A percentile compares a stretch with the other conserved stretches of the same genome.
These are phyloP conservation scores for Anser brachyrhynchus DNA, from an alignment of 2,113 vertebrate species.

Conservation along the genomic window DNA sequence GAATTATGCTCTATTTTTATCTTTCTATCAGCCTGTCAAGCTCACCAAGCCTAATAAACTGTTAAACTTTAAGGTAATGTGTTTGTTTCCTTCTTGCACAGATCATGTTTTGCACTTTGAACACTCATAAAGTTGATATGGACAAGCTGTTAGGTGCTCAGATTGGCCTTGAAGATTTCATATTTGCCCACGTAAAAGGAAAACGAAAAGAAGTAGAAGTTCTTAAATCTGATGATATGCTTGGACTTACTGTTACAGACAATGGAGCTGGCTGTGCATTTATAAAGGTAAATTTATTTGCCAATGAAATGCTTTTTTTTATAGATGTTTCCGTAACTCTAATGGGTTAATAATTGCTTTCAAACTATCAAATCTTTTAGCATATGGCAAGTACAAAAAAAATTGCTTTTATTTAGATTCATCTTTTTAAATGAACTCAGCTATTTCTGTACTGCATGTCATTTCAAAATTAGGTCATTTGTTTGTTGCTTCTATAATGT, in stretches of 20 bases:
- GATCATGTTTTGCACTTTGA: slow-evolving; percentile 97
- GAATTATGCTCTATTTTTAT: background rate
- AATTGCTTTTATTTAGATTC: background rate
- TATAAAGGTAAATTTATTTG: slow-evolving; percentile 87
- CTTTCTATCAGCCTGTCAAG: background rate
- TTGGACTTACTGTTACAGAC: slow-evolving; percentile 96
- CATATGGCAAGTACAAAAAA: background rate
- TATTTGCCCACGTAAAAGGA: slow-evolving; percentile 95
- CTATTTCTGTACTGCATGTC: slow-evolving; percentile 3
- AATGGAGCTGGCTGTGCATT: slow-evolving; percentile 91
- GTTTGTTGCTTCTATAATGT: background rate
- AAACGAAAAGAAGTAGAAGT: slow-evolving; percentile 90
- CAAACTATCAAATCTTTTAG: background rate
- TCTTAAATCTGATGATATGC: slow-evolving; percentile 87
- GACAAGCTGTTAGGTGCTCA: slow-evolving; percentile 92
- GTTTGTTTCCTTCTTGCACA: slow-evolving; percentile 64
- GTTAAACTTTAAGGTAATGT: background rate
- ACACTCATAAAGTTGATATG: slow-evolving; percentile 97
- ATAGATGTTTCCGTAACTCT: background rate
- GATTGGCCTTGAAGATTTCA: slow-evolving; percentile 95
- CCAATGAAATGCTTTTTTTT: background rate
- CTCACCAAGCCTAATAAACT: background rate
- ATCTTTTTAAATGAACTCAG: background rate
- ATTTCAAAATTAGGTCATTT: slow-evolving; percentile 28
- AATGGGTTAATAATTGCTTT: background rate